A percentile compares a stretch with the other conserved stretches of the same genome.
Conservation (phyloP, 2,113 vertebrate species). For the Picathartes gymnocephalus region DNA sequence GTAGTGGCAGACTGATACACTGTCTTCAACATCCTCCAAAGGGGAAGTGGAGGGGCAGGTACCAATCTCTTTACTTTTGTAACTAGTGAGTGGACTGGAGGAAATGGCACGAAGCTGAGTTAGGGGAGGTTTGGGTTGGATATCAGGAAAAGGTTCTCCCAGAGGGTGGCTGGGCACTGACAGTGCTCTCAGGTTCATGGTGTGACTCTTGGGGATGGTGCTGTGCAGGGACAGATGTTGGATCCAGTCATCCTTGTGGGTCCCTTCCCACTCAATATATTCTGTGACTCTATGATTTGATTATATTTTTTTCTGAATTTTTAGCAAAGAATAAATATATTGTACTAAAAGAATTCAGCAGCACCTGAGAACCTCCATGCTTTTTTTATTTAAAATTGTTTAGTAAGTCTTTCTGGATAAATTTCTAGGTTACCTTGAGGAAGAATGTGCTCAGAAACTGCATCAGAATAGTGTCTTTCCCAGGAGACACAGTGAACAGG, state of each 20-base stretch:
- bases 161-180: not conserved
- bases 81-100: not conserved
- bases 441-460: not conserved
- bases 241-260: not conserved
- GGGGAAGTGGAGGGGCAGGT: not conserved
- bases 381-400: not conserved
- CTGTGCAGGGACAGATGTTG: not conserved
- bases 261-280: not conserved
- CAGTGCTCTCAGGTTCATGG: too few relatives aligned
- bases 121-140: not conserved
- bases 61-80: not conserved
- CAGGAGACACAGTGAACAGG: not conserved
- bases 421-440: not conserved
- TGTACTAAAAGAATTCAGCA: not conserved
- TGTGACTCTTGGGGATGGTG: not conserved
- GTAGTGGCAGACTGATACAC: accelerated
- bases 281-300: not conserved
- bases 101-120: accelerated
- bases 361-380: accelerated
- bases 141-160: not conserved
- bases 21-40: not conserved
- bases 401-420: not conserved
- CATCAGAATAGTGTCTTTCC: not conserved
- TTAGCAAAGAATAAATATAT: not conserved
- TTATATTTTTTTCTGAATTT: not conserved